These are phyloP conservation scores for Hippoglossus stenolepis DNA, from an alignment of 2,113 vertebrate genomes.

Conservation along the genomic window DNA sequence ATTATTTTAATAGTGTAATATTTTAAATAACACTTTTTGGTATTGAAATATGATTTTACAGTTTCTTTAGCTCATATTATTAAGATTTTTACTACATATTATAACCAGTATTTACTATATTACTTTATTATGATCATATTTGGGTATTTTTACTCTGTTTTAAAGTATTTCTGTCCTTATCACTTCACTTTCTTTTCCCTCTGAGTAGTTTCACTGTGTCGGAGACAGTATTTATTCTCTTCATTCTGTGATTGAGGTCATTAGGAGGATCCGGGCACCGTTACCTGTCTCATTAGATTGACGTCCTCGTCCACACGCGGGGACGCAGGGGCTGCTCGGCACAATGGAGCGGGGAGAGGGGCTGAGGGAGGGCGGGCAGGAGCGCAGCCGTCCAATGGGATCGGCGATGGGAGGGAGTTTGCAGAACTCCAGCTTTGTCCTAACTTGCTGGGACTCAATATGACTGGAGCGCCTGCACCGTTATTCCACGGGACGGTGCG, in stretches of 20 bases:
- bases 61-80: background rate
- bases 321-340: slow-evolving; percentile 3
- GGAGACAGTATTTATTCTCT: background rate
- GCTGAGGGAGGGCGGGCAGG: slow-evolving; percentile 33
- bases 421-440: slow-evolving; percentile 81
- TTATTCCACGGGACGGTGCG: slow-evolving; percentile 77
- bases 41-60: background rate
- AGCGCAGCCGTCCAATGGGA: slow-evolving; percentile 72
- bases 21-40: background rate
- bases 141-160: background rate
- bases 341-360: slow-evolving; percentile 37
- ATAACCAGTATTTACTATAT: background rate
- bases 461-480: slow-evolving; percentile 79
- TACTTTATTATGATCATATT: background rate
- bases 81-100: background rate
- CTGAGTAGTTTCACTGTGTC: background rate
- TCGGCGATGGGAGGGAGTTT: slow-evolving; percentile 77
- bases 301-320: slow-evolving; percentile 45
- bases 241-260: background rate
- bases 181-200: background rate
- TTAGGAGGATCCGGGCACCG: background rate
- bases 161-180: background rate
- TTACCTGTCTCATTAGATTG: slow-evolving; percentile 62
- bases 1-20: background rate
- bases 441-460: slow-evolving; percentile 76